Base-by-base conservation (phyloP, 2,888 invertebrate genomes). In the Ethmia dodecea region DNA sequence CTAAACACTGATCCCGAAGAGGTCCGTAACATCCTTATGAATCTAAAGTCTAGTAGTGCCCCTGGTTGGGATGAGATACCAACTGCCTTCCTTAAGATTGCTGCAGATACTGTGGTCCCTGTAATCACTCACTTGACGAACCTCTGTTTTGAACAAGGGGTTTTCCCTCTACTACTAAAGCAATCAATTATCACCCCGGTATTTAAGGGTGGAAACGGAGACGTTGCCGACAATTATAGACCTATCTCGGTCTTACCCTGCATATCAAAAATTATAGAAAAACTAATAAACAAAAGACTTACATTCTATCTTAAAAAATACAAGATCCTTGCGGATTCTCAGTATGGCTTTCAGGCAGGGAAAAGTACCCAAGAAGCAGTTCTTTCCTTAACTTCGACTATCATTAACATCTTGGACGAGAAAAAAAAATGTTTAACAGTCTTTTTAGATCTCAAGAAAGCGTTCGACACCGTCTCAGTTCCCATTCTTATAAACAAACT, bases 61-160 rank as follows among this genome's bases (percentile, higher is more conserved):
- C 14, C 8, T 10, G 36, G 42, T 0, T 42, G 36, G 36, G 42
- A 42, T 10, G 31, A 31, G 9, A 37, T 39, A 5, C 33, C 34
- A 4, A 37, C 30, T 4, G 11, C n/a, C 3, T 37, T 37, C 11
- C 11, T 35, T 2, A 42, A 39, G 13, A 8, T 32, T 8, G 24
- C 31, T 12, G 15, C 12, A 8, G 2, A 20, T 13, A 3, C 30
- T 13, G 12, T 39, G 2, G 27, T 32, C 1, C 37, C 38, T 6
- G n/a, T 35, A n/a, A 34, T 40, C 5, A 28, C 22, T 15, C 35
- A 42, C 9, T n/a, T 42, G 1, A 3, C 25, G n/a, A 42, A 42
- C 15, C 13, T 37, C 8, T 39, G 37, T 28, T 33, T 43, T 8
- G 3, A 28, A 6, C 12, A 27, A 15, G 38, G 42, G 0, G 22